Evolutionary conservation across 2,888 invertebrate species (phyloP).

Genomic region (Cosmia pyralina): DNA sequence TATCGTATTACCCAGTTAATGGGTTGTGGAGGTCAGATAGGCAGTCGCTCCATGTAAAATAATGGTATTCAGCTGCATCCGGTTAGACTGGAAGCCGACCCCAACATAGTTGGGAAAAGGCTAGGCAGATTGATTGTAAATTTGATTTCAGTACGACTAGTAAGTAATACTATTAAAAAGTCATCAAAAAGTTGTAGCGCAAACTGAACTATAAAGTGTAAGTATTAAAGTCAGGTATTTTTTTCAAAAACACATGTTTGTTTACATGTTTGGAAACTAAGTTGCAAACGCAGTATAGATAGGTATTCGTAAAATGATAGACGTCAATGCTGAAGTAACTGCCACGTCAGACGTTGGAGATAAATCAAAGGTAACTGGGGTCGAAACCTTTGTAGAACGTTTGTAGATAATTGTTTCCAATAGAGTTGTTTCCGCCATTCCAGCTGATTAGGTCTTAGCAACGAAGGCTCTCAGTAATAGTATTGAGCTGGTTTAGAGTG

Average conservation of each 20-base stretch:
- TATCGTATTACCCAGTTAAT: no score
- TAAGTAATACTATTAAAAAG: no score
- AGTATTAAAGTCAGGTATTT: no score
- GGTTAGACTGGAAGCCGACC: no score
- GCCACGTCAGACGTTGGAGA: not conserved
- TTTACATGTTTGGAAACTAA: not conserved
- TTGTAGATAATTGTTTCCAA: conserved; percentile 24
- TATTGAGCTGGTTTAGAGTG: not conserved
- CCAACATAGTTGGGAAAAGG: no score
- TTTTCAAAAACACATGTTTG: not conserved
- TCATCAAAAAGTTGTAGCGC: not conserved
- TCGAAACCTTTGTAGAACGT: not conserved
- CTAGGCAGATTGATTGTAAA: no score
- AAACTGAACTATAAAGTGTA: not conserved
- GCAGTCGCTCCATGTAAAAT: no score
- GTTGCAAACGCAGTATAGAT: not conserved
- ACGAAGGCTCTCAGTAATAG: conserved; percentile 4
- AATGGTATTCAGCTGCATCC: no score
- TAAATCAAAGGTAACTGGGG: conserved; percentile 12
- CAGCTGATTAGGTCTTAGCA: conserved; percentile 10
- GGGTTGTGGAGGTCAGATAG: no score
- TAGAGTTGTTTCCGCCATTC: conserved; percentile 13
- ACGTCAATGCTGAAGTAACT: not conserved
- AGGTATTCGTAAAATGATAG: not conserved
- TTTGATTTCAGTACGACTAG: no score